Evolutionary conservation across 2,113 vertebrate species (phyloP).

Genomic region (Amia ocellicauda): DNA sequence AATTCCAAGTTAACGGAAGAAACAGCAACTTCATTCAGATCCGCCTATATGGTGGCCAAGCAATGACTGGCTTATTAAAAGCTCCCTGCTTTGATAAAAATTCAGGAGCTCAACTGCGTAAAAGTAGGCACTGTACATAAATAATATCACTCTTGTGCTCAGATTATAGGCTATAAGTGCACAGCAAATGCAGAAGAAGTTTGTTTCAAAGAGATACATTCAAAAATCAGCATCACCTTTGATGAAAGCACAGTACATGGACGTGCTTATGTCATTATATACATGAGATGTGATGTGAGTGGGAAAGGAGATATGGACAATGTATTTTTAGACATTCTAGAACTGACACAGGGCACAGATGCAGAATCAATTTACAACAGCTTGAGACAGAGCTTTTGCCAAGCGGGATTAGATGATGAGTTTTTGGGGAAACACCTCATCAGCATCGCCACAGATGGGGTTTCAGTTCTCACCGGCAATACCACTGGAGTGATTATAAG

Average conservation of each 20-base stretch:
- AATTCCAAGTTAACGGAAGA: constrained; percentile 2
- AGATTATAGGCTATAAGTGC: too few species aligned
- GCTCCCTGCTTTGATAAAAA: not conserved
- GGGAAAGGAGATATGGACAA: too few species aligned
- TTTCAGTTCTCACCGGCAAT: not conserved
- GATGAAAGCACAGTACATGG: too few species aligned
- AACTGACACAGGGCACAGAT: too few species aligned
- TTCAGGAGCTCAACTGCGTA: not conserved
- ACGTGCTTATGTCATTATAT: too few species aligned
- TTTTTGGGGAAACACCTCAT: not conserved
- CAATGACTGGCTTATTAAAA: constrained; percentile 6
- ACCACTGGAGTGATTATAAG: not conserved
- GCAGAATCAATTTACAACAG: not conserved
- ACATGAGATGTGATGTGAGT: too few species aligned
- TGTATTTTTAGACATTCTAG: too few species aligned
- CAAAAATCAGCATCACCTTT: too few species aligned
- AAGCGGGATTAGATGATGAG: not conserved
- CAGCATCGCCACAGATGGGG: not conserved
- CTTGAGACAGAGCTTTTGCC: not conserved
- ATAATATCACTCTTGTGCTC: too few species aligned
- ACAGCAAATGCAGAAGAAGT: too few species aligned
- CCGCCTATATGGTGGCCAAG: constrained; percentile 10
- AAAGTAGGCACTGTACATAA: too few species aligned
- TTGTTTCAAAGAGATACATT: too few species aligned
- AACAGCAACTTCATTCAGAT: constrained; percentile 5